phyloP scores from a whole-genome alignment of 2,113 vertebrate genomes.

The Zootoca vivipara region DNA sequence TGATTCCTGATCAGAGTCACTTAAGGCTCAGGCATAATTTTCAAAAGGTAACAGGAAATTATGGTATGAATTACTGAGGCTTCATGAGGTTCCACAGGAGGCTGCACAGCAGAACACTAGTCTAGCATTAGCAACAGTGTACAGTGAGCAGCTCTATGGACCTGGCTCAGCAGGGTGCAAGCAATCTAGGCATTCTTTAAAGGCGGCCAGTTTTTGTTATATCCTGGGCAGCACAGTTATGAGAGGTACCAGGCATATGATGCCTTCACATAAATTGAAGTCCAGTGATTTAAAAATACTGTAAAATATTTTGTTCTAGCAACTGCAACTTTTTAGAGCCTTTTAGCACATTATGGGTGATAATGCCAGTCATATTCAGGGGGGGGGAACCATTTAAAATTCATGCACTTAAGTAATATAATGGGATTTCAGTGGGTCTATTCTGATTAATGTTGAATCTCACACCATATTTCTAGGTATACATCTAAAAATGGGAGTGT shows the following conservation, averaged over 20 bases:
- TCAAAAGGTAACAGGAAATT: not conserved
- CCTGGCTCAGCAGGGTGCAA: not conserved
- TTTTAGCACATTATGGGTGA: not conserved
- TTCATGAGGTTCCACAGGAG: not conserved
- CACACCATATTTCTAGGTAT: no score
- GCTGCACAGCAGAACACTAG: not conserved
- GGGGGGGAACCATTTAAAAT: no score
- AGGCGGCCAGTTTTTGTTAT: not conserved
- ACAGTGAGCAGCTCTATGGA: not conserved
- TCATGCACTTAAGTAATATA: no score
- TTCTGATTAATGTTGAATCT: no score
- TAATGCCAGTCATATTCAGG: no score
- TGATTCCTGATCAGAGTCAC: not conserved
- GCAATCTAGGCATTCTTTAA: not conserved
- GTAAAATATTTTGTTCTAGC: not conserved
- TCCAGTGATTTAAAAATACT: not conserved
- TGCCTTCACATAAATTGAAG: not conserved
- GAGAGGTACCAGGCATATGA: not conserved
- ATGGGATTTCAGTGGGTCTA: no score
- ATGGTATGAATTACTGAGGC: not conserved
- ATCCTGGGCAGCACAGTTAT: not conserved
- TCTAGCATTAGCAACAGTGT: not conserved
- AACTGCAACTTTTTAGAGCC: not conserved
- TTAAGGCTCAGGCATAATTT: not conserved
- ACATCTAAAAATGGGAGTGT: not conserved